Evolutionary conservation across 2,888 invertebrate genomes (phyloP), one percentile per base, ranked within the genome.

Genomic region (Gortyna flavago): DNA sequence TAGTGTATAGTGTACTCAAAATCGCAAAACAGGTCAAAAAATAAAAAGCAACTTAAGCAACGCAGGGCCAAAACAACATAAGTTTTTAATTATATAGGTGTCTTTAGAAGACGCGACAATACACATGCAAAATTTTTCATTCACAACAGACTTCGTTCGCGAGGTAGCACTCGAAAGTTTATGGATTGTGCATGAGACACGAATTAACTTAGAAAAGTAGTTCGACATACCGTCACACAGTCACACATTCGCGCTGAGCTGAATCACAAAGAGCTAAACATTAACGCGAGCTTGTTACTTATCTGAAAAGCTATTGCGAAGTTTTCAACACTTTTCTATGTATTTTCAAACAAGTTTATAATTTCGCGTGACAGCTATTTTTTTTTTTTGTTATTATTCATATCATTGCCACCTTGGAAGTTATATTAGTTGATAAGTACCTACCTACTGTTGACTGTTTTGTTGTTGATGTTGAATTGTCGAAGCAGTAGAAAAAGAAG

Each of bases 151-250:
- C 90, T 87, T 89, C 89, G 87, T 87, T 86, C 64, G 72, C 85
- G 84, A 89, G 87, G 84, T 87, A 91, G 91, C 93, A 93, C 93
- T 94, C 89, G 79, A 80, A 93, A 95, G 91, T 95, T 96, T 94
- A 91, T 91, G 92, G 93, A 95, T 95, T 94, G 94, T 93, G 93
- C 92, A 93, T 93, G 94, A 95, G 94, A 94, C 92, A 92, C 91
- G 93, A 95, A 95, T 96, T 95, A 95, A 96, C 93, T 96, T 94
- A 89, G 92, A 92, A 94, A 94, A 95, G 94, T 93, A 93, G 94
- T 95, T 95, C 93, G 95, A 93, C 93, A 90, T 89, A 89, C 90
- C 89, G 91, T 92, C 93, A 93, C 89, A 93, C 90, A 70, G 80
- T 29, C 59, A 59, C 29, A 57, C n/a, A 29, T 89, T 82, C 85